Conservation (phyloP, 2,113 vertebrate species). For the Ia io region DNA sequence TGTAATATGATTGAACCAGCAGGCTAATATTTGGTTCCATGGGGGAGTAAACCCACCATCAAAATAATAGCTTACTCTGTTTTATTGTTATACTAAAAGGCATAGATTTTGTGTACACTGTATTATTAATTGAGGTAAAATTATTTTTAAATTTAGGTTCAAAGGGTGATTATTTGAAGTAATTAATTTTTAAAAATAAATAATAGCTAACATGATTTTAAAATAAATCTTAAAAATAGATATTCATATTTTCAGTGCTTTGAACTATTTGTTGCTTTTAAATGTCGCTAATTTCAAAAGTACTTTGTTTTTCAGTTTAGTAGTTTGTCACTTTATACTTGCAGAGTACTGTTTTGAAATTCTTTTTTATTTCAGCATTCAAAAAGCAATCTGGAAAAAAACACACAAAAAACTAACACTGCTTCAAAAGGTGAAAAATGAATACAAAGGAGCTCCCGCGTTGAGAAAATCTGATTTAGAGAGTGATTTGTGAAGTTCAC, state of each 20-base stretch:
- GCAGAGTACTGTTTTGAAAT: not conserved
- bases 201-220: not conserved
- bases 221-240: not conserved
- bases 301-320: not conserved
- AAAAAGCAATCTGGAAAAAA: not conserved
- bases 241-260: not conserved
- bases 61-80: not conserved
- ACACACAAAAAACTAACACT: not conserved
- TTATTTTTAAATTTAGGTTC: not conserved
- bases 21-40: not conserved
- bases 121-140: not conserved
- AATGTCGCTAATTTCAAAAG: not conserved
- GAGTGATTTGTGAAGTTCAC: conserved; percentile 39
- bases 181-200: not conserved
- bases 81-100: not conserved
- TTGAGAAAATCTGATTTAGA: conserved; percentile 15
- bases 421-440: not conserved
- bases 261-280: not conserved
- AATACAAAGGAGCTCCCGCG: not conserved
- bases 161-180: not conserved
- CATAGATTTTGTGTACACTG: not conserved
- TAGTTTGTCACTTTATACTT: not conserved
- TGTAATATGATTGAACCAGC: not conserved
- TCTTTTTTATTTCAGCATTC: not conserved
- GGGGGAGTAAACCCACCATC: not conserved